phyloP scores from a whole-genome alignment of 2,113 vertebrate genomes.

The Myotis davidii region DNA sequence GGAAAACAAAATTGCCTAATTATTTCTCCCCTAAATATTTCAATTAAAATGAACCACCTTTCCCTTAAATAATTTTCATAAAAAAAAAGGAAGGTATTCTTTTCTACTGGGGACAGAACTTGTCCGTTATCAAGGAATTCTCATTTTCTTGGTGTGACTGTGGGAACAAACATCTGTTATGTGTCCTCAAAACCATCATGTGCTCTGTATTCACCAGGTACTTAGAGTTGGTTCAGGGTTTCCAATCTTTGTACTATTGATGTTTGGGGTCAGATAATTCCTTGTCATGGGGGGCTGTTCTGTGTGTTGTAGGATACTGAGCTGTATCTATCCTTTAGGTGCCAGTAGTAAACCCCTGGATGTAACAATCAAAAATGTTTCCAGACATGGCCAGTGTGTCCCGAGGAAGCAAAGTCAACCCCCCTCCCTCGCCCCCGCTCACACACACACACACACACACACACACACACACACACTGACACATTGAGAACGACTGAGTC shows the following conservation, averaged over 20 bases:
- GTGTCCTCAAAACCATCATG: neutral
- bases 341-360: neutral
- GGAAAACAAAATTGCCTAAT: conserved; percentile 22
- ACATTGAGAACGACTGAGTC: neutral
- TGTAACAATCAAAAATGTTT: neutral
- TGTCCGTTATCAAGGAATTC: neutral
- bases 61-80: neutral
- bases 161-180: neutral
- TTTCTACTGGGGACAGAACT: neutral
- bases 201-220: neutral
- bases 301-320: neutral
- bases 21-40: conserved; percentile 2
- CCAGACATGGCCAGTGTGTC: neutral
- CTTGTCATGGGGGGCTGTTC: neutral
- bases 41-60: neutral
- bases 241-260: neutral
- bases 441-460: neutral
- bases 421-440: neutral
- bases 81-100: neutral
- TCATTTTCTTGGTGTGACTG: neutral
- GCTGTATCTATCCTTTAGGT: neutral
- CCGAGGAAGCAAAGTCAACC: neutral
- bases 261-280: no score
- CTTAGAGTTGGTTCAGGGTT: neutral
- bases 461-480: neutral